Percentiles rank a stretch among this genome's conserved stretches.
Conservation (phyloP, 2,797 vertebrate genomes). For the Crypturellus tataupa region DNA sequence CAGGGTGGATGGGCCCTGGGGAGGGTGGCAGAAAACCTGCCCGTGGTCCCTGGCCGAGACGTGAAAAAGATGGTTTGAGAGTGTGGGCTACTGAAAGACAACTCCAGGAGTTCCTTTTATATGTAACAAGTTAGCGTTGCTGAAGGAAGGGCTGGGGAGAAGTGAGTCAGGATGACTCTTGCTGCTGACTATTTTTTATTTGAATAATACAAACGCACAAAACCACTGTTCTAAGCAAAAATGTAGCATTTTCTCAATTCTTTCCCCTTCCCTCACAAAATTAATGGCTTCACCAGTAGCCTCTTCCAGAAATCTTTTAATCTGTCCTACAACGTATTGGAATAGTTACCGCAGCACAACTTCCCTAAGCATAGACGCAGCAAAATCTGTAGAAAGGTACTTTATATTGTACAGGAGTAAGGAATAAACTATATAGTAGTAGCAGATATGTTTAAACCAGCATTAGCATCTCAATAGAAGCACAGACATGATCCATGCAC, state of each 20-base stretch:
- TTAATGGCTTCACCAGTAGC: conserved; percentile 36
- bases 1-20: fast-evolving
- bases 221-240: conserved; percentile 49
- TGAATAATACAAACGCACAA: neutral
- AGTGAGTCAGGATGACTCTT: neutral
- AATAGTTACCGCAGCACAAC: neutral
- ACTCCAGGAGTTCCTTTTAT: neutral
- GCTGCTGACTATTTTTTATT: neutral
- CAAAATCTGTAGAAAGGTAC: conserved; percentile 23
- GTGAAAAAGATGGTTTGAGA: conserved; percentile 47
- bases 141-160: conserved; percentile 24
- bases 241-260: conserved; percentile 12
- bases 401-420: conserved; percentile 1
- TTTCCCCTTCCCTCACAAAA: conserved; percentile 14
- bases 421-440: neutral
- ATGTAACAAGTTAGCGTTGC: neutral
- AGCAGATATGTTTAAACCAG: conserved; percentile 9
- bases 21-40: neutral
- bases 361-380: neutral
- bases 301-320: conserved; percentile 50
- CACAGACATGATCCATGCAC: conserved; percentile 23
- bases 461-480: conserved; percentile 41
- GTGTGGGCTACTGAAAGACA: neutral
- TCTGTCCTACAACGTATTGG: neutral
- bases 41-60: neutral